Evolutionary conservation across 2,113 vertebrate genomes (phyloP).

Genomic region (Hoplias malabaricus): DNA sequence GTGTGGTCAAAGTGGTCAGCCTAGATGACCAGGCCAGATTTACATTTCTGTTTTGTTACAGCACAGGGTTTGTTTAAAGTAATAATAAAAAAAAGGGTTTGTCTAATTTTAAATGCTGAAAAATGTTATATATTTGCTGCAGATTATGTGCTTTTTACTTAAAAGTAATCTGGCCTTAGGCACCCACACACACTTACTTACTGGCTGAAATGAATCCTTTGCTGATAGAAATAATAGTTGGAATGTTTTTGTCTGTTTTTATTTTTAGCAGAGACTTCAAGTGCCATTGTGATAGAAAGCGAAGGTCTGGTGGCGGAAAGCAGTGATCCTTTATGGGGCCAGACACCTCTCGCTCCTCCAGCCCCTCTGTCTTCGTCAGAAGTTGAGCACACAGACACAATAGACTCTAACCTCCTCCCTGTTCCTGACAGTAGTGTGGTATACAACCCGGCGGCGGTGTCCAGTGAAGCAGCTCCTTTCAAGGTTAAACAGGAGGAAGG

Average conservation of each 20-base stretch:
- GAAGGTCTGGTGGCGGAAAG: conserved; percentile 25
- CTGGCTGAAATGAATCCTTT: too few relatives aligned
- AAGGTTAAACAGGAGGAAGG: conserved; percentile 69
- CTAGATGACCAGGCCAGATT: too few relatives aligned
- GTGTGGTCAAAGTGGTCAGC: too few relatives aligned
- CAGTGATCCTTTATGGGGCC: conserved; percentile 35
- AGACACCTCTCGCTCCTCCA: conserved; percentile 2
- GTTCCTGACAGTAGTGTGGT: background rate
- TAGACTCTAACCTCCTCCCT: conserved; percentile 12
- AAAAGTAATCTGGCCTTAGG: too few relatives aligned
- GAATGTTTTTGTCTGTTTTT: background rate
- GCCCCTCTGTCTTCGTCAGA: too few relatives aligned
- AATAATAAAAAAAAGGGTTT: too few relatives aligned
- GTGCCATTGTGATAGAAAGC: background rate
- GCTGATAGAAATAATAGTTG: background rate
- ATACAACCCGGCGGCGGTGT: background rate
- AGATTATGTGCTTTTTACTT: too few relatives aligned
- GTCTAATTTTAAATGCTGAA: too few relatives aligned
- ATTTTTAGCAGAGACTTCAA: conserved; percentile 39
- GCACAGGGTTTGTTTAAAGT: too few relatives aligned
- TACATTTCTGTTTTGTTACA: too few relatives aligned
- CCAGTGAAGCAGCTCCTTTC: background rate
- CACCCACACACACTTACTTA: too few relatives aligned
- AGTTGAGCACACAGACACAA: conserved; percentile 20
- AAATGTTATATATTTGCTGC: too few relatives aligned